Evolutionary conservation across 2,113 vertebrate genomes (phyloP).

Genomic region (Toxostoma redivivum): DNA sequence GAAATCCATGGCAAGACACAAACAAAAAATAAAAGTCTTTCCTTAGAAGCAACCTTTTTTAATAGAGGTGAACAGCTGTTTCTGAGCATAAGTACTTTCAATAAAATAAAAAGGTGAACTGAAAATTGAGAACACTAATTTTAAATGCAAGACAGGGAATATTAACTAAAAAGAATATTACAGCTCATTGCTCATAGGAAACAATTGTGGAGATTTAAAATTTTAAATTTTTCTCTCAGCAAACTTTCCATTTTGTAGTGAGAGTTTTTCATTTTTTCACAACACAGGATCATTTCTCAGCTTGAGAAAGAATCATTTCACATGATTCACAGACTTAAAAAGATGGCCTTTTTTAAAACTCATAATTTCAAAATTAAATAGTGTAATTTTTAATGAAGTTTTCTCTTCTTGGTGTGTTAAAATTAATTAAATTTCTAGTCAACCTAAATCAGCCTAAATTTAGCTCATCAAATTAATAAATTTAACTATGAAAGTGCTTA

Average conservation of each 20-base stretch:
- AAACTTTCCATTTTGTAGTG: background rate
- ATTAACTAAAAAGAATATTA: background rate
- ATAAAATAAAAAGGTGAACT: background rate
- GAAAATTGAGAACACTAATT: background rate
- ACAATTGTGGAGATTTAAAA: background rate
- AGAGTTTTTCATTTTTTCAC: background rate
- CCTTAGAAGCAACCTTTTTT: background rate
- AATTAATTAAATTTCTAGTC: background rate
- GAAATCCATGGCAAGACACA: background rate
- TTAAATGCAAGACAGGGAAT: background rate
- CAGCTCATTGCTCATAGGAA: background rate
- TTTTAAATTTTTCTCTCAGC: background rate
- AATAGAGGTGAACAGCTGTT: background rate
- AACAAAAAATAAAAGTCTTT: background rate
- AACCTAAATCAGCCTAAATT: background rate
- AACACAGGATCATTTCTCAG: background rate
- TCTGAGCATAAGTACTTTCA: background rate
- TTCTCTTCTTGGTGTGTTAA: background rate
- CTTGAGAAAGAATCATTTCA: background rate
- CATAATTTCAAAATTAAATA: background rate
- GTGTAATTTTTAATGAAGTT: background rate
- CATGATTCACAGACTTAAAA: background rate
- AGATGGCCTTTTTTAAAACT: fast-evolving
- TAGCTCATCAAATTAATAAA: background rate
- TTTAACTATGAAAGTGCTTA: background rate